These are phyloP conservation scores for Gorsachius magnificus DNA, from an alignment of 2,797 vertebrate genomes.

Conservation along the genomic window DNA sequence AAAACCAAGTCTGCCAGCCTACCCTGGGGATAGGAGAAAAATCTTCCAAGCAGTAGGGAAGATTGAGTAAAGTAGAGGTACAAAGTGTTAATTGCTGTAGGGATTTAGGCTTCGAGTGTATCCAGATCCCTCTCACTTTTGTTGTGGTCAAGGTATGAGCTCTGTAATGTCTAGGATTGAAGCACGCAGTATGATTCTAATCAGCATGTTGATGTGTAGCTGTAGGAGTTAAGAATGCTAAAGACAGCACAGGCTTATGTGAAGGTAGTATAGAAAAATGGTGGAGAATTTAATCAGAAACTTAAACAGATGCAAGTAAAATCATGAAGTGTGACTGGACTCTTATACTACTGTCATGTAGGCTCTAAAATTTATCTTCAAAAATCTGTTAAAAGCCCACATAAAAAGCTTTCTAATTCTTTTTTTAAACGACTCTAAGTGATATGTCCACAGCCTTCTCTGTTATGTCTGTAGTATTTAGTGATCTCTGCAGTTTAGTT, in stretches of 20 bases:
- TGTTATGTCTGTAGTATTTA: neutral
- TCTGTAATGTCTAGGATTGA: neutral
- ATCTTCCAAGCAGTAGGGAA: neutral
- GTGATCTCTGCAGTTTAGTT: conserved; percentile 9
- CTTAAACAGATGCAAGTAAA: neutral
- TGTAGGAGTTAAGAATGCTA: neutral
- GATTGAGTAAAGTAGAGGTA: neutral
- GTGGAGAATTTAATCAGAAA: neutral
- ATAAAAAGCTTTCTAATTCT: neutral
- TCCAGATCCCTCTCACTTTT: neutral
- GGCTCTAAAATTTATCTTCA: neutral
- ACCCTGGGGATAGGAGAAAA: neutral
- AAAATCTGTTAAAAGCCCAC: neutral
- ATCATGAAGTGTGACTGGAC: neutral
- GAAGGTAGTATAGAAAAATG: neutral
- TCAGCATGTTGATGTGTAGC: neutral
- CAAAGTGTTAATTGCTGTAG: neutral
- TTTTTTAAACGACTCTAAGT: neutral
- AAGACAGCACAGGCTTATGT: neutral
- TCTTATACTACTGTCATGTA: neutral
- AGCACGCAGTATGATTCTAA: neutral
- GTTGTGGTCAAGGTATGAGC: neutral
- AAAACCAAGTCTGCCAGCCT: neutral
- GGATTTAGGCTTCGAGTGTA: neutral
- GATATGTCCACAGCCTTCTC: neutral